Conservation (phyloP, 2,113 vertebrate genomes). For the Noctilio leporinus region DNA sequence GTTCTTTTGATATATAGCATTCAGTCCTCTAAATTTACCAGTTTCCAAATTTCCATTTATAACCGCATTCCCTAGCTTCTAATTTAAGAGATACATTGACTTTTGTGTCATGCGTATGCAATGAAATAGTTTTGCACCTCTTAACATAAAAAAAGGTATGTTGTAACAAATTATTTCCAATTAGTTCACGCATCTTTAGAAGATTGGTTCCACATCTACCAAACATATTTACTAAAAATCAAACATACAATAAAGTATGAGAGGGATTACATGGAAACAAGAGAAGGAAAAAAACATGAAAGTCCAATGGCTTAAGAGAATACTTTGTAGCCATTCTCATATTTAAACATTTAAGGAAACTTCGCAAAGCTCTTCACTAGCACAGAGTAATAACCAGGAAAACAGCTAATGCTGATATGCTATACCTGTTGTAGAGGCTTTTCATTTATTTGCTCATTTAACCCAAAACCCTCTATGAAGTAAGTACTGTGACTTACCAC, state of each 20-base stretch:
- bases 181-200: not conserved
- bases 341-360: not conserved
- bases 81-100: not conserved
- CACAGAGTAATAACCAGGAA: not conserved
- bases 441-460: not conserved
- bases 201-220: not conserved
- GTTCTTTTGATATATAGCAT: not conserved
- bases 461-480: not conserved
- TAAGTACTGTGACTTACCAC: not conserved
- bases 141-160: not conserved
- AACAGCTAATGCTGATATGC: not conserved
- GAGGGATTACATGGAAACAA: not conserved
- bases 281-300: not conserved
- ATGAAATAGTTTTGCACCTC: not conserved
- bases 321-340: not conserved
- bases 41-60: not conserved
- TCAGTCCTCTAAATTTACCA: not conserved
- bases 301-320: not conserved
- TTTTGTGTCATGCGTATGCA: not conserved
- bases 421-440: not conserved
- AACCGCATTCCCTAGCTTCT: not conserved
- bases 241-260: not conserved
- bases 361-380: not conserved
- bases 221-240: not conserved
- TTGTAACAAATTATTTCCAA: not conserved